Base-by-base conservation (phyloP, 2,888 invertebrate genomes). In the Ceramica pisi region DNA sequence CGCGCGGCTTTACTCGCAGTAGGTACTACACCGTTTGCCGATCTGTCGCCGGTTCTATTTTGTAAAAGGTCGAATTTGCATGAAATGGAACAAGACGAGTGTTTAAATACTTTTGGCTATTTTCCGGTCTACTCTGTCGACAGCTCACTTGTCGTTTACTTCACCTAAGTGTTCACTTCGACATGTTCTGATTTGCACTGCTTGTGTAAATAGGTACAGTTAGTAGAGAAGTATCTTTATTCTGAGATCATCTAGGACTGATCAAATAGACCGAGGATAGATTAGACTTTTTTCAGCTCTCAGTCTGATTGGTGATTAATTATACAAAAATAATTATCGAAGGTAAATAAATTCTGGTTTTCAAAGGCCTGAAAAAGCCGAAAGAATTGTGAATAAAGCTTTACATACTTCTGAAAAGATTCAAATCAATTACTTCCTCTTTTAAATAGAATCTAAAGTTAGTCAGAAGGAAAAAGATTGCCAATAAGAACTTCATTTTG, bases 1-100 rank as follows among this genome's bases (percentile, higher is more conserved):
- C n/a, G 21, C 44, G 21, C 46, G 23, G 6, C 23, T 67, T 68
- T 38, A 16, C 8, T 1, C 48, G 26, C 61, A 9, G 31, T n/a
- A n/a, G n/a, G n/a, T 21, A 35, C 23, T 62, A 50, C 70, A 53
- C 57, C 23, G 21, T 62, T 60, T 44, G 23, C 60, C 12, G 19
- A 64, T 57, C 57, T 53, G 51, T 70, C 69, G n/a, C 55, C 59
- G 53, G 21, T 63, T 71, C 66, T 64, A 75, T 76, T 67, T 70
- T 67, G 38, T 7, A 63, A 67, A 63, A 71, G 76, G 65, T 75
- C 62, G 41, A 63, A 59, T 50, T 65, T 75, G 19, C 60, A 61
- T 75, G 38, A 55, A 55, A 70, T 61, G 12, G 38, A 57, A 64
- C 57, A 63, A 44, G 10, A 59, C 38, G 19, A 21, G 26, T 41